Conservation (phyloP, 2,888 invertebrate species). For the Caenorhabditis wallacei region DNA sequence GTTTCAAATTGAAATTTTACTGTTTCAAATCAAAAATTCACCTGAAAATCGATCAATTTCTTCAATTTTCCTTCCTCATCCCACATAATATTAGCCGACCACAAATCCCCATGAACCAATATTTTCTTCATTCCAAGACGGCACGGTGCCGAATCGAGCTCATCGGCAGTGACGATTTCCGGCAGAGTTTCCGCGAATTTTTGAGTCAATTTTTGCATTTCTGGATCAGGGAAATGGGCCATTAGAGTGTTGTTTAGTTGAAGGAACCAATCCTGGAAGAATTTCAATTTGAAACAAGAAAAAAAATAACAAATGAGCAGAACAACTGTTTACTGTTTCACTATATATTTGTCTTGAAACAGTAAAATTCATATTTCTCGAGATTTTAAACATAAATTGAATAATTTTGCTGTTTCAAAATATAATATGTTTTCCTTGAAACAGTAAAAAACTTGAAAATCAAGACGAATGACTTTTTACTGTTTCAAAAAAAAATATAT, state of each 20-base stretch:
- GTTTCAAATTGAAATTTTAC: no score
- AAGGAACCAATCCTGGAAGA: slow-evolving; percentile 54
- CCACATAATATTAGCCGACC: slow-evolving; percentile 68
- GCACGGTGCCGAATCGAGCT: slow-evolving; percentile 26
- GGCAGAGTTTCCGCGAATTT: slow-evolving; percentile 43
- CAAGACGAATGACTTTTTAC: no score
- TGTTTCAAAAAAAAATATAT: no score
- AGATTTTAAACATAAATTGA: no score
- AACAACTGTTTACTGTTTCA: no score
- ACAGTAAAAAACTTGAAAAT: no score
- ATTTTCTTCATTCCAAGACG: slow-evolving; percentile 56
- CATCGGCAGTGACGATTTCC: slow-evolving; percentile 32
- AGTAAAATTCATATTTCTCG: no score
- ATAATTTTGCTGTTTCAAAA: no score
- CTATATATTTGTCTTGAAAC: no score
- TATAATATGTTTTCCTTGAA: no score
- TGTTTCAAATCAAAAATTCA: no score
- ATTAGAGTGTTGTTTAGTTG: slow-evolving; percentile 49
- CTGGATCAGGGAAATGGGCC: slow-evolving; percentile 42
- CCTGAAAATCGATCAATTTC: slow-evolving; percentile 66
- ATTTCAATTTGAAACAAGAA: not conserved
- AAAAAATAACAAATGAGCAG: no score
- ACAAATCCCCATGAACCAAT: slow-evolving; percentile 68
- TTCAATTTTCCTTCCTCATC: slow-evolving; percentile 39
- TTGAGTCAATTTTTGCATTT: slow-evolving; percentile 32